phyloP scores from a whole-genome alignment of 2,113 vertebrate genomes.

The Eolophus roseicapilla region DNA sequence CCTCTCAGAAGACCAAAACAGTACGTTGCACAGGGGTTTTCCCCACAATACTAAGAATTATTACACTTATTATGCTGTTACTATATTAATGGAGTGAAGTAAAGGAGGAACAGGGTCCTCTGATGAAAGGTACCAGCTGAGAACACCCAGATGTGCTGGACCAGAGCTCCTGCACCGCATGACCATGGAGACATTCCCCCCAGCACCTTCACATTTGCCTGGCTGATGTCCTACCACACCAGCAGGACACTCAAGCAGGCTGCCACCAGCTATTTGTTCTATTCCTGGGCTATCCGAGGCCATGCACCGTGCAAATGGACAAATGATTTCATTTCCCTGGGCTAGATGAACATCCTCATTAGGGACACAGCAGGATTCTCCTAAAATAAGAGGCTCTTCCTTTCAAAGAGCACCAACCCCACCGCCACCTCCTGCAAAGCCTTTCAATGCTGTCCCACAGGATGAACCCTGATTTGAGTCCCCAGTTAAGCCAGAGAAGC shows the following conservation, averaged over 20 bases:
- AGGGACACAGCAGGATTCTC: conserved; percentile 17
- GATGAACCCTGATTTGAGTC: not conserved
- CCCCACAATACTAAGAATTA: not conserved
- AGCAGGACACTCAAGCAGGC: not conserved
- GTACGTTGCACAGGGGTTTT: not conserved
- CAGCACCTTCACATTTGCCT: not conserved
- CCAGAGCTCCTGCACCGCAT: not conserved
- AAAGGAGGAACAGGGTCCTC: not conserved
- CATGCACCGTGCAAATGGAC: not conserved
- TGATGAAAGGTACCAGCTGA: not conserved
- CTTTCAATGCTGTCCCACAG: not conserved
- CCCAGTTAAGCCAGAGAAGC: not conserved
- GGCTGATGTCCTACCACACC: not conserved
- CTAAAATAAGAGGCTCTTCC: not conserved
- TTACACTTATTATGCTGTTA: not conserved
- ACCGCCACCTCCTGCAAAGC: not conserved
- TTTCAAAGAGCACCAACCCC: not conserved
- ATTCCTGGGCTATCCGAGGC: not conserved
- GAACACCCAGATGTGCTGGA: not conserved
- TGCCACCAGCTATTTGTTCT: conserved; percentile 56
- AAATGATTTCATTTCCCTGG: conserved; percentile 47
- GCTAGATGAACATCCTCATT: conserved; percentile 10
- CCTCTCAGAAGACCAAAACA: not conserved
- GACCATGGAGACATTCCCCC: not conserved
- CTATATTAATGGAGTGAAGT: not conserved